Evolutionary conservation across 2,113 vertebrate genomes (phyloP).

Genomic region (Mungos mungo): DNA sequence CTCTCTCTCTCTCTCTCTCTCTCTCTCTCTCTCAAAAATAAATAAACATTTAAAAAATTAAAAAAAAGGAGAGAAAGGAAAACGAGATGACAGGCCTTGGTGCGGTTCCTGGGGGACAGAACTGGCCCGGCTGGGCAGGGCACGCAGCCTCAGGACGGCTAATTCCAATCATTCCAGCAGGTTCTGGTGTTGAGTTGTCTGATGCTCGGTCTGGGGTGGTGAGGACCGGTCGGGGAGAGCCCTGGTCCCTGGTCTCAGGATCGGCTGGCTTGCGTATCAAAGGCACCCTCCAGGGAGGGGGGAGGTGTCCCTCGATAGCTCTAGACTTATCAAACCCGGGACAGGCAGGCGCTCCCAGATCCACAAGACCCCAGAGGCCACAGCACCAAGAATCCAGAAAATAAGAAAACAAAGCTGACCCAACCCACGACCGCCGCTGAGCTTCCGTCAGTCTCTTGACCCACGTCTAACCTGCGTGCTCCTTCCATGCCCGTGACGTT

Average conservation of each 20-base stretch:
- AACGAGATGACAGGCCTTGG: not conserved
- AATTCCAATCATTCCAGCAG: not conserved
- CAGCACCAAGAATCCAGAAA: not conserved
- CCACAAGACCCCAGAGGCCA: not conserved
- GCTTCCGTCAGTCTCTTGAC: not conserved
- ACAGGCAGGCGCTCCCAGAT: not conserved
- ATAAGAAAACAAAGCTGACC: not conserved
- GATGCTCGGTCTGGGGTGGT: no score
- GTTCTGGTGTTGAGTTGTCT: not conserved
- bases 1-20: no score
- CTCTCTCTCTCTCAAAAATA: no score
- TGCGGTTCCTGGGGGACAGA: not conserved
- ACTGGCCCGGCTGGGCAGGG: not conserved
- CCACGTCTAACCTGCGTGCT: no score
- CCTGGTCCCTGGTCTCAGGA: no score
- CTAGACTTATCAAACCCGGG: not conserved
- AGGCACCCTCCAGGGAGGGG: not conserved
- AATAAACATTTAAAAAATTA: no score
- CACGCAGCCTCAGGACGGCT: not conserved
- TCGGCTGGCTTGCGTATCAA: no score
- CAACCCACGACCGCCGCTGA: not conserved
- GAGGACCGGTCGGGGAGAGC: not conserved
- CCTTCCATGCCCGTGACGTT: not conserved
- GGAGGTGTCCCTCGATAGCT: not conserved
- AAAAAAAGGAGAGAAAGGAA: not conserved